A percentile compares a stretch with the other conserved stretches of the same genome.
phyloP scores from a whole-genome alignment of 53 echinoderm and acorn worm species.

The Paracentrotus lividus region DNA sequence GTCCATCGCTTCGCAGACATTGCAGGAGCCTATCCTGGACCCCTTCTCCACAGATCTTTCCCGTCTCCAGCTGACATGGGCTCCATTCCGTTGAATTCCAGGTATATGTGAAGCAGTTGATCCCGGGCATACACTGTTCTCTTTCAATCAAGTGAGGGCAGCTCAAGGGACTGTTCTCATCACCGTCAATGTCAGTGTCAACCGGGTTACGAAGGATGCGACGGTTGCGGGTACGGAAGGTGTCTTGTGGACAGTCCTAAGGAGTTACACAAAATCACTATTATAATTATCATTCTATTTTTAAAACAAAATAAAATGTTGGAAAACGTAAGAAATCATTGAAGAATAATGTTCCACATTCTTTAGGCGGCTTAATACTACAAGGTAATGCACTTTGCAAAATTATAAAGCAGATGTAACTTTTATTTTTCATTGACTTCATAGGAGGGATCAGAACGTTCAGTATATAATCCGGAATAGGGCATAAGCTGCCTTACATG shows the following conservation, averaged over 20 bases:
- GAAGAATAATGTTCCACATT: too few relatives aligned
- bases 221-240: constrained; percentile 77
- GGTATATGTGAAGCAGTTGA: constrained; percentile 81
- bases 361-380: too few relatives aligned
- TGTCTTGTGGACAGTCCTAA: constrained; percentile 76
- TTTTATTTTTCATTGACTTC: too few relatives aligned
- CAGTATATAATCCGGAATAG: too few relatives aligned
- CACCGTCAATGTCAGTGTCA: neutral
- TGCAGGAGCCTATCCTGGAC: constrained; percentile 75
- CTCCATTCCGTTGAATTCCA: constrained; percentile 91
- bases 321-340: too few relatives aligned
- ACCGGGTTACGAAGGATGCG: constrained; percentile 79
- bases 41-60: constrained; percentile 86
- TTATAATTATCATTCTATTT: too few relatives aligned
- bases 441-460: too few relatives aligned
- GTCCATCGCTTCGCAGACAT: constrained; percentile 78
- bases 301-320: too few relatives aligned
- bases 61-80: constrained; percentile 79
- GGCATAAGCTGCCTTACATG: too few relatives aligned
- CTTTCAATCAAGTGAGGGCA: constrained; percentile 79
- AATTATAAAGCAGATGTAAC: too few relatives aligned
- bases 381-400: too few relatives aligned
- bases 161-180: constrained; percentile 36
- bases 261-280: too few relatives aligned
- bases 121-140: constrained; percentile 80